These are phyloP conservation scores for Mustela nigripes DNA, from an alignment of 2,113 vertebrate genomes.

Conservation along the genomic window DNA sequence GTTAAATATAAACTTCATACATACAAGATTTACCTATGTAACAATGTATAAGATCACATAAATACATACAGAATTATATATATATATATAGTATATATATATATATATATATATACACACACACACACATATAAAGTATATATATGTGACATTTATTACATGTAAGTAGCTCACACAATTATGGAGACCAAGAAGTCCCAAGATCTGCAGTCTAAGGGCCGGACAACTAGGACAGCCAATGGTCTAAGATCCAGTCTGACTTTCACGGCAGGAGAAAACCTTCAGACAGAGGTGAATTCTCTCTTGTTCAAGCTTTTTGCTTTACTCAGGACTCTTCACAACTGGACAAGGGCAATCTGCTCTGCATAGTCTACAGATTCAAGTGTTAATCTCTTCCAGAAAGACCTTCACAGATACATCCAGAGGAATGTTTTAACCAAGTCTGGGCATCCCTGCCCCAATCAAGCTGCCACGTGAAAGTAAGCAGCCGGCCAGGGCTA, in stretches of 20 bases:
- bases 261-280: not conserved
- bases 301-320: not conserved
- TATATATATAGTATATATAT: no score
- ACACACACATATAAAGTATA: not conserved
- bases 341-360: not conserved
- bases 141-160: not conserved
- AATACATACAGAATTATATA: not conserved
- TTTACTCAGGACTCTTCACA: not conserved
- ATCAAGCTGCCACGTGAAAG: not conserved
- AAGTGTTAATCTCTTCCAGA: not conserved
- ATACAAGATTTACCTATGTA: not conserved
- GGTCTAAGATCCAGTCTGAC: not conserved
- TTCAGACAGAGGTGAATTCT: not conserved
- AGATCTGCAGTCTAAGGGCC: not conserved
- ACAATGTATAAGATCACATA: not conserved
- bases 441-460: no score
- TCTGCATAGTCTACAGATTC: not conserved
- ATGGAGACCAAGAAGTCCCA: not conserved
- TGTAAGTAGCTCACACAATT: not conserved
- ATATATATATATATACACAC: no score
- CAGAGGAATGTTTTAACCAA: not conserved
- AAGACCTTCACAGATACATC: not conserved
- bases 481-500: not conserved
- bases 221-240: not conserved
- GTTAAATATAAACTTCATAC: not conserved